Base-by-base conservation (phyloP, 2,797 vertebrate species). In the Coracias cyanogaster region DNA sequence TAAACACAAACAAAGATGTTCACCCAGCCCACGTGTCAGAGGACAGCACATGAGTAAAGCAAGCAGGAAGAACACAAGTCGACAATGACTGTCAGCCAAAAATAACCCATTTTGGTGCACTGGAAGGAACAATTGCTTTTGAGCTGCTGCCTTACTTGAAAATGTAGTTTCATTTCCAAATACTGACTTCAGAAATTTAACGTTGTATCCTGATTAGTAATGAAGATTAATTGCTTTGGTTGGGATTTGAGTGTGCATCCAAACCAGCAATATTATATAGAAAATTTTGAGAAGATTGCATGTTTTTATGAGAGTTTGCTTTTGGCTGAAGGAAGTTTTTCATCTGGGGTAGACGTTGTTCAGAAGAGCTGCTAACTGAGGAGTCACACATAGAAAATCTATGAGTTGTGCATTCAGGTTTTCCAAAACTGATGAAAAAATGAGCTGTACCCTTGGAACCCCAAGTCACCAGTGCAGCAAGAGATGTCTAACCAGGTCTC, bases 261-360 rank as follows among this genome's bases (percentile, higher is more conserved):
- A 94, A 93, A 86, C 39, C 62, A 82, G 25, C 28, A 92, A 70
- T 92, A 84, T 62, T 46, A 70, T 37, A n/a, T 25, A 58, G 78
- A 84, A 89, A 77, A 55, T 54, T 82, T 72, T 76, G 21, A 62
- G 13, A 52, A 33, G 29, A 78, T 78, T 86, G 41, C 1, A 0
- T 48, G 72, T 78, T 65, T 57, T 57, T 57, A 33, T 14, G 19
- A 65, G 49, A 82, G 85, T 94, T 90, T 89, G 22, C 19, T 79
- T 78, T 69, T 58, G 41, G 33, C 19, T 79, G 49, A 79, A 82
- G 89, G 72, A 31, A 20, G 9, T n/a, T 83, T 93, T 82, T 92
- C 26, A 33, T 54, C 43, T 89, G 58, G 16, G n/a, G 69, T 31
- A 41, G 25, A 24, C 6, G 9, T 31, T 57, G n/a, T 52, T 78